A percentile compares a stretch with the other conserved stretches of the same genome.
phyloP scores from a whole-genome alignment of 2,888 invertebrate species.

The Hipparchia sbordonii region DNA sequence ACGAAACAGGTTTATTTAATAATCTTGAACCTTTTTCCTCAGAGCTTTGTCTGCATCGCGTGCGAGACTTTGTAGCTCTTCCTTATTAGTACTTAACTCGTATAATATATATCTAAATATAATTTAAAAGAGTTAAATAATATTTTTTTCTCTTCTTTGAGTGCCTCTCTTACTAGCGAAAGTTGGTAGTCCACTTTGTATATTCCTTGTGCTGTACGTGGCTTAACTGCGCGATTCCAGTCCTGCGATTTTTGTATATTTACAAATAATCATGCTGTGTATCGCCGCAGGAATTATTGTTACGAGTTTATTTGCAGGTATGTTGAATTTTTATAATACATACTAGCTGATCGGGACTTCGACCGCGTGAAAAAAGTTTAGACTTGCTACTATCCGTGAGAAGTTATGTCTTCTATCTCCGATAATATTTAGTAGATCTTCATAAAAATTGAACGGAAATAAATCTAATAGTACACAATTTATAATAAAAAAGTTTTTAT shows the following conservation, averaged over 20 bases:
- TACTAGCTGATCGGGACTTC: too few species aligned
- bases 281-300: neutral
- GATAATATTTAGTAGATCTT: too few species aligned
- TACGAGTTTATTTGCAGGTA: conserved; percentile 10
- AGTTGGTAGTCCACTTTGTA: too few species aligned
- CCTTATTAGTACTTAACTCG: neutral
- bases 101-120: neutral
- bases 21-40: neutral
- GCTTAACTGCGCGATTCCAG: too few species aligned
- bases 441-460: too few species aligned
- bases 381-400: too few species aligned
- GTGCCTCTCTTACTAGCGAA: too few species aligned
- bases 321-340: neutral
- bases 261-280: conserved; percentile 7
- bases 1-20: neutral
- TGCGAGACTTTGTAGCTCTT: neutral
- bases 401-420: too few species aligned
- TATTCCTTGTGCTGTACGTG: too few species aligned
- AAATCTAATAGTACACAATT: neutral
- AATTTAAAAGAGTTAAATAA: too few species aligned
- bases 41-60: neutral
- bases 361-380: too few species aligned
- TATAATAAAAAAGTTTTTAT: neutral
- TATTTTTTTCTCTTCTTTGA: too few species aligned
- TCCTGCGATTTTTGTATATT: neutral